Percentiles rank a stretch among this genome's conserved stretches.
Evolutionary conservation across 2,888 invertebrate species (phyloP).

Genomic region (Drosophila kuntzei): DNA sequence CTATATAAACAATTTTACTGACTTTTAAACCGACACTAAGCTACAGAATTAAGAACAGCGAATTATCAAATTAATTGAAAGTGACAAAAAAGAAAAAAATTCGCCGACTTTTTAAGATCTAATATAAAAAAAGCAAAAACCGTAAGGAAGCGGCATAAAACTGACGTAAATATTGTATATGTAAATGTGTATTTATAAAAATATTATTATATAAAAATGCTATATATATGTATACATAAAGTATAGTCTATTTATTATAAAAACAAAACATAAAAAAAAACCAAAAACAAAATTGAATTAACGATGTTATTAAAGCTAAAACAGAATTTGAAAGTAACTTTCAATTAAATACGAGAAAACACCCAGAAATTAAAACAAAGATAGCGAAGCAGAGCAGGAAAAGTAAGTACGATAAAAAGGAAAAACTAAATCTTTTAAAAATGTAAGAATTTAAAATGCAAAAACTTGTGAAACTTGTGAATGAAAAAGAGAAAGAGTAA

Average conservation of each 20-base stretch:
- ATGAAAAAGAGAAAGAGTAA: slow-evolving; percentile 35
- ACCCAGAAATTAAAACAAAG: slow-evolving; percentile 8
- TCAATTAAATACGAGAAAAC: slow-evolving; percentile 73
- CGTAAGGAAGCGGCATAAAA: slow-evolving; percentile 58
- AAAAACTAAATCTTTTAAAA: slow-evolving; percentile 58
- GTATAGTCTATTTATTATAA: slow-evolving; percentile 64
- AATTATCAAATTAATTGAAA: slow-evolving; percentile 30
- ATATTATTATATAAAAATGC: slow-evolving; percentile 49
- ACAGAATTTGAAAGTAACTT: slow-evolving; percentile 78
- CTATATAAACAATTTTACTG: slow-evolving; percentile 33
- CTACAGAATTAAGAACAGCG: slow-evolving; percentile 31
- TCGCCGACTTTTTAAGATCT: slow-evolving; percentile 48
- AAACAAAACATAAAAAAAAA: slow-evolving; percentile 37
- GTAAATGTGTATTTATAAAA: slow-evolving; percentile 80
- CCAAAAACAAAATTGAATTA: slow-evolving; percentile 57
- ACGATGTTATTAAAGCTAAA: slow-evolving; percentile 77
- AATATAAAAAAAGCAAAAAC: slow-evolving; percentile 45
- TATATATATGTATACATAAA: slow-evolving; percentile 59
- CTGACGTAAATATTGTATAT: slow-evolving; percentile 77
- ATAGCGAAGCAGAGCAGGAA: slow-evolving; percentile 5
- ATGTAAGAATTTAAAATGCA: slow-evolving; percentile 76
- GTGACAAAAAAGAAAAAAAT: slow-evolving; percentile 31
- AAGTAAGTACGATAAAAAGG: slow-evolving; percentile 40
- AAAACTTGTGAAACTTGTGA: slow-evolving; percentile 53
- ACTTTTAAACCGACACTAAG: slow-evolving; percentile 24